Evolutionary conservation across 2,888 invertebrate species (phyloP).

Genomic region (Ctena decussata): DNA sequence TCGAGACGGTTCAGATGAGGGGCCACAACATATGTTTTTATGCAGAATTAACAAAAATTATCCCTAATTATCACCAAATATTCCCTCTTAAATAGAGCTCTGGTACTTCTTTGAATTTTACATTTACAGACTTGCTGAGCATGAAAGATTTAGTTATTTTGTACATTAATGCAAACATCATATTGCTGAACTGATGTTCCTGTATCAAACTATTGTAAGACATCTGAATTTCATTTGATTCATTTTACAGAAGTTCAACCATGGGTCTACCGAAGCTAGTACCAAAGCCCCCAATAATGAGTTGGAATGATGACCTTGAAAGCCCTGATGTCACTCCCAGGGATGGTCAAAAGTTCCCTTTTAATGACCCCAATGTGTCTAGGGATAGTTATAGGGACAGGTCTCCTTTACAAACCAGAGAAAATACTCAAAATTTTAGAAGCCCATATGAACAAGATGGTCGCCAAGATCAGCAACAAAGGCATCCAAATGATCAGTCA

Average conservation of each 20-base stretch:
- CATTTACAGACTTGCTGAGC: no score
- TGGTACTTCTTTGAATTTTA: no score
- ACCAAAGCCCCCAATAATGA: slow-evolving; percentile 74
- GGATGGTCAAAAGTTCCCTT: slow-evolving; percentile 58
- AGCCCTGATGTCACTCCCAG: slow-evolving; percentile 60
- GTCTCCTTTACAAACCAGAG: slow-evolving; percentile 45
- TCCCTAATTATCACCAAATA: no score
- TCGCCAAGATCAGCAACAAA: slow-evolving; percentile 19
- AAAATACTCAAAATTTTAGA: slow-evolving; percentile 48
- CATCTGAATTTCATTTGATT: no score
- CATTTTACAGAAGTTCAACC: background rate
- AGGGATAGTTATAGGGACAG: slow-evolving; percentile 42
- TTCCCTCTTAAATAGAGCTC: no score
- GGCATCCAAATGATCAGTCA: slow-evolving; percentile 23
- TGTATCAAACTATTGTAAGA: no score
- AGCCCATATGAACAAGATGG: slow-evolving; percentile 1
- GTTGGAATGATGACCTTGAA: slow-evolving; percentile 71
- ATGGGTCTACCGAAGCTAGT: slow-evolving; percentile 65
- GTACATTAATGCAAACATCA: no score
- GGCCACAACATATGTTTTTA: no score
- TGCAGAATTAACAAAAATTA: no score
- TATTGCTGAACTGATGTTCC: no score
- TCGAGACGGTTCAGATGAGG: no score
- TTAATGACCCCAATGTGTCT: slow-evolving; percentile 18
- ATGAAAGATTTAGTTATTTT: no score